phyloP scores from a whole-genome alignment of 2,113 vertebrate species.

The Trematomus loennbergii region DNA sequence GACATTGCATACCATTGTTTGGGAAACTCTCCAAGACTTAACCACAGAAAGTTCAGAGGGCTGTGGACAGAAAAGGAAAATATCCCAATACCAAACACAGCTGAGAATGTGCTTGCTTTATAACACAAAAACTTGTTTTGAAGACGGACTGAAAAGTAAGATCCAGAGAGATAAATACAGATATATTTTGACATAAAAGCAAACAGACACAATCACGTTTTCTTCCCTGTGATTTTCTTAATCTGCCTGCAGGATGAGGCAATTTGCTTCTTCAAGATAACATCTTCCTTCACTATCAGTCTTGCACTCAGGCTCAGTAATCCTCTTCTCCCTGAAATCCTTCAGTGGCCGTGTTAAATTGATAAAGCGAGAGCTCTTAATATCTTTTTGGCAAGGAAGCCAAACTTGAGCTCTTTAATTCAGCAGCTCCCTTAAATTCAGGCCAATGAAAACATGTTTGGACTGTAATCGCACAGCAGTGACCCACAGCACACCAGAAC shows the following conservation, averaged over 20 bases:
- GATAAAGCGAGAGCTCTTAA: slow-evolving; percentile 40
- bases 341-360: slow-evolving; percentile 22
- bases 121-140: background rate
- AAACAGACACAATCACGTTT: background rate
- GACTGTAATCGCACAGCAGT: slow-evolving; percentile 12
- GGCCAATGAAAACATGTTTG: slow-evolving; percentile 47
- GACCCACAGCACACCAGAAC: background rate
- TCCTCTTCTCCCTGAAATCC: slow-evolving; percentile 46
- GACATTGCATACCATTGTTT: slow-evolving; percentile 55
- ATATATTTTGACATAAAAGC: background rate
- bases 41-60: slow-evolving; percentile 49
- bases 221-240: slow-evolving; percentile 1
- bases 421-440: slow-evolving; percentile 9
- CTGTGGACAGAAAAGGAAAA: slow-evolving; percentile 54
- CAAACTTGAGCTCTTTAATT: slow-evolving; percentile 9
- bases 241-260: slow-evolving; percentile 28
- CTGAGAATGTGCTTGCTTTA: slow-evolving; percentile 8
- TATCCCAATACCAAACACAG: slow-evolving; percentile 31
- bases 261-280: slow-evolving; percentile 38
- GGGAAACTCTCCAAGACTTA: slow-evolving; percentile 45
- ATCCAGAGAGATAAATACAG: background rate
- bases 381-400: slow-evolving; percentile 39
- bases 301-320: slow-evolving; percentile 27
- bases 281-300: slow-evolving; percentile 30
- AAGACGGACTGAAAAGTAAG: background rate